These are phyloP conservation scores for Chrysina gloriosa DNA, from an alignment of 2,888 invertebrate genomes.

Conservation along the genomic window DNA sequence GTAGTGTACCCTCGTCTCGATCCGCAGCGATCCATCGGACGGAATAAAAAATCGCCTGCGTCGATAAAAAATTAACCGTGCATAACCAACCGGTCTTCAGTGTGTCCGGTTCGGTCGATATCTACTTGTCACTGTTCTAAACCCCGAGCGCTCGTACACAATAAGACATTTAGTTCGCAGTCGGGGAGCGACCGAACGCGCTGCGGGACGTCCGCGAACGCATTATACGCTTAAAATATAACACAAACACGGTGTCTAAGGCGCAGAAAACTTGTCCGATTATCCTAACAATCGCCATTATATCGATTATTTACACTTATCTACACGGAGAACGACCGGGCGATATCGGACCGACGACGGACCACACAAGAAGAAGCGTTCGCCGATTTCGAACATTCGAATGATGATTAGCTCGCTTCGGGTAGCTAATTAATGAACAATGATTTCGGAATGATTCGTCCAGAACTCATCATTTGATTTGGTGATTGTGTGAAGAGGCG, in stretches of 20 bases:
- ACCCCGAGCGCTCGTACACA: slow-evolving; percentile 33
- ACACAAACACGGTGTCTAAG: slow-evolving; percentile 45
- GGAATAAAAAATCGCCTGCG: slow-evolving; percentile 19
- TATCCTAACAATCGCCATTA: slow-evolving; percentile 48
- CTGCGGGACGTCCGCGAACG: slow-evolving; percentile 41
- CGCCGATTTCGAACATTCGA: not conserved
- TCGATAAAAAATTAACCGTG: slow-evolving; percentile 23
- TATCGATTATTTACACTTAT: slow-evolving; percentile 51
- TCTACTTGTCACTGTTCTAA: slow-evolving; percentile 34
- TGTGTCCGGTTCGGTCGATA: slow-evolving; percentile 8
- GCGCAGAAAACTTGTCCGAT: slow-evolving; percentile 47
- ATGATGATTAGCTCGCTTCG: slow-evolving; percentile 35
- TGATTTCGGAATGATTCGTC: no score
- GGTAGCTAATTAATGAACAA: slow-evolving; percentile 30
- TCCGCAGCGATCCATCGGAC: not conserved
- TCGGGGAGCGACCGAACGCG: slow-evolving; percentile 36
- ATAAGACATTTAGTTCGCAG: slow-evolving; percentile 45
- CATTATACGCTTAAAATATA: slow-evolving; percentile 46
- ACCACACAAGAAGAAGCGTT: slow-evolving; percentile 44
- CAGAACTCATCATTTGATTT: no score
- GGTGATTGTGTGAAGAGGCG: no score
- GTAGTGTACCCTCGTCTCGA: no score
- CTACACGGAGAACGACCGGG: slow-evolving; percentile 42
- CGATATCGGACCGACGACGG: slow-evolving; percentile 40
- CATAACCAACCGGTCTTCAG: not conserved